Conservation (phyloP, 2,797 vertebrate genomes). For the Etheostoma nigrum region DNA sequence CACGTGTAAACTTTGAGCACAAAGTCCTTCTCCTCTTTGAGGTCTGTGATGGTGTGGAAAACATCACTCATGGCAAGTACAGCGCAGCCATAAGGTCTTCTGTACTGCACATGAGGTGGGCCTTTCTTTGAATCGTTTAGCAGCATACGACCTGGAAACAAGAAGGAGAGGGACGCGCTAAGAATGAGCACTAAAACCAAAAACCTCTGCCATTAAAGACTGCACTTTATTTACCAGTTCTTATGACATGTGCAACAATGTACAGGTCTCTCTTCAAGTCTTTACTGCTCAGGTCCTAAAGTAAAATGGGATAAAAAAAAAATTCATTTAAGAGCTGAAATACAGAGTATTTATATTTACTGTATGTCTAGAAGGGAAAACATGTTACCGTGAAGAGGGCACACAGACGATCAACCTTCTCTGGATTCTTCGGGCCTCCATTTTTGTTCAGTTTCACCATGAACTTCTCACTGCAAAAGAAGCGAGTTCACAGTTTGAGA, state of each 20-base stretch:
- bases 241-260: constrained; percentile 96
- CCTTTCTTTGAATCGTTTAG: constrained; percentile 98
- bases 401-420: constrained; percentile 97
- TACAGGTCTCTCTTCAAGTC: constrained; percentile 99
- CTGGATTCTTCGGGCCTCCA: constrained; percentile 96
- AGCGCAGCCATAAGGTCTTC: constrained; percentile 96
- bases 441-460: constrained; percentile 99
- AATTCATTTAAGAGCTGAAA: neutral
- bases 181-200: neutral
- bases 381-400: constrained; percentile 94
- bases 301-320: constrained; percentile 37
- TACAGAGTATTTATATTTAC: neutral
- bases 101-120: constrained; percentile 94
- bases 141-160: constrained; percentile 92
- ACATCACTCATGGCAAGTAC: constrained; percentile 97
- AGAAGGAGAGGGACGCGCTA: neutral
- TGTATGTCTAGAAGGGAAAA: neutral
- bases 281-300: constrained; percentile 98
- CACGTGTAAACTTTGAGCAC: constrained; percentile 99
- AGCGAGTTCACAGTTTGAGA: constrained; percentile 51
- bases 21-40: constrained; percentile 99
- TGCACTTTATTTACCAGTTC: constrained; percentile 89
- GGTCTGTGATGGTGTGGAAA: constrained; percentile 95
- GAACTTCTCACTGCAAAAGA: constrained; percentile 94
- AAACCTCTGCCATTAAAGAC: neutral